Evolutionary conservation across 2,797 vertebrate genomes (phyloP).

Genomic region (Sardinella longiceps): DNA sequence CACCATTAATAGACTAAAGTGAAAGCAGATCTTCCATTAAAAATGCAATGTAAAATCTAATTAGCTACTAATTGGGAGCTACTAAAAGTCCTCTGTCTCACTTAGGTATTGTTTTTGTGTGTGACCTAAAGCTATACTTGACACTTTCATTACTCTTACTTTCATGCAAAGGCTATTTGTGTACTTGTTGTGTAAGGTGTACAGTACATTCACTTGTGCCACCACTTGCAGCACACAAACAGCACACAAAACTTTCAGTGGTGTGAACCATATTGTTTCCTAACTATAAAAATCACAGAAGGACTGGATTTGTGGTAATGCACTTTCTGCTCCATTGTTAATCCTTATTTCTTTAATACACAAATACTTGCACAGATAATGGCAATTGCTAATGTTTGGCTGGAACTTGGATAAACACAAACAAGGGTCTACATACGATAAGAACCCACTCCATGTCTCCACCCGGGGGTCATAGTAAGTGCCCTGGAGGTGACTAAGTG

Average conservation of each 20-base stretch:
- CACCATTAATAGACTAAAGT: neutral
- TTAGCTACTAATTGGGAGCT: neutral
- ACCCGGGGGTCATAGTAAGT: conserved; percentile 62
- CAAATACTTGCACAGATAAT: conserved; percentile 31
- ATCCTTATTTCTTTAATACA: neutral
- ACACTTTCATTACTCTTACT: neutral
- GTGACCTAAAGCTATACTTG: neutral
- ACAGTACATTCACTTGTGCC: too few species aligned
- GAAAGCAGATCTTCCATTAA: neutral
- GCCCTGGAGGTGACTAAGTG: conserved; percentile 38
- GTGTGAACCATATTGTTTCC: too few species aligned
- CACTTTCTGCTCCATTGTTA: neutral
- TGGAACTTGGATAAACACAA: conserved; percentile 37
- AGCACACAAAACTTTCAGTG: too few species aligned
- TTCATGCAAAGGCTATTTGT: neutral
- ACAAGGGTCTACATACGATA: conserved; percentile 82
- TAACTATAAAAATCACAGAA: too few species aligned
- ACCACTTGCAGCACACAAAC: too few species aligned
- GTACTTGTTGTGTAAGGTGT: neutral
- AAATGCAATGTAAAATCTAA: neutral
- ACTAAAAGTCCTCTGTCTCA: neutral
- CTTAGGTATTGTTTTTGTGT: neutral
- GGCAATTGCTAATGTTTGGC: neutral
- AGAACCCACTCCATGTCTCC: conserved; percentile 80
- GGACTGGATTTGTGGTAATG: too few species aligned